Base-by-base conservation (phyloP, 1,140 invertebrate species). In the Bombyx mandarina region DNA sequence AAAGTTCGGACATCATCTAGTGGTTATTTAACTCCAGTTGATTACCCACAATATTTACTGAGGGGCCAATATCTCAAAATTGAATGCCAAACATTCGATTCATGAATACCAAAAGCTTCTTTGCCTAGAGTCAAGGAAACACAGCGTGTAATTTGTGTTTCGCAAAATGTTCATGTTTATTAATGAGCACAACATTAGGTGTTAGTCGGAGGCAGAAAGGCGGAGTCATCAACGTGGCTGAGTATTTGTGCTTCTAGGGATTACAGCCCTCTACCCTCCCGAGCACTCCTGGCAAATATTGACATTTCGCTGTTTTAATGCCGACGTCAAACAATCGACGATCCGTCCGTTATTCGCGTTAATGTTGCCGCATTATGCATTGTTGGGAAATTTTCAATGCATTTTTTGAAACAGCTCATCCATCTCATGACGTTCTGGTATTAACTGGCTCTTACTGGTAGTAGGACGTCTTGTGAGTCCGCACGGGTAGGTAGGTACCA, bases 301-400 rank as follows among this genome's bases (percentile, higher is more conserved):
- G 82, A 84, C 80, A 80, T 70, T 84, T 79, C 80, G 74, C 77
- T 75, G 79, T 82, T 86, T 86, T 86, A 83, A 86, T 86, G 82
- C 82, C 76, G 73, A 82, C 82, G 76, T 82, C 79, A 86, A 86
- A 86, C 80, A 86, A 82, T 77, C 75, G 77, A 63, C 78, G 75
- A 83, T 86, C 81, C 79, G 54, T 42, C 44, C n/a, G n/a, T 49
- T 50, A 72, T 47, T 79, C 67, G 3, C 60, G 47, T 51, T 78
- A 47, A 45, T 26, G 63, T 22, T 43, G 12, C 6, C 7, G 49
- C 3, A 61, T 69, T 70, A 9, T 49, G 51, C 50, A 50, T 57
- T 53, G 4, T 35, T 35, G 2, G 2, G 26, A 35, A 35, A 35
- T 35, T 3, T 35, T 35, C 26, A 35, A 35, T 35, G 26, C 4